Conservation (phyloP, 2,888 invertebrate species). For the Micropterix aruncella region DNA sequence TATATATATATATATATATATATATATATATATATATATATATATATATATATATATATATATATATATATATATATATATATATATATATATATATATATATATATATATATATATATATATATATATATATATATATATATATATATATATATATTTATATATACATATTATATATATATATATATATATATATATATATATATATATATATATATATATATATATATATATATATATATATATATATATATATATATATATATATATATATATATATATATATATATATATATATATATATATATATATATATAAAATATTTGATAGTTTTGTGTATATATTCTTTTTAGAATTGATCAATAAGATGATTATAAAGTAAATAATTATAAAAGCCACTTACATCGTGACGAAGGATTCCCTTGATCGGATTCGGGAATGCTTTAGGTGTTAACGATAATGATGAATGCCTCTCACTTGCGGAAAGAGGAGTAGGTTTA, state of each 20-base stretch:
- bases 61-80: background rate
- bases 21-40: background rate
- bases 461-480: too few relatives aligned
- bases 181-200: background rate
- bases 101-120: background rate
- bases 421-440: too few relatives aligned
- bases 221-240: background rate
- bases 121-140: background rate
- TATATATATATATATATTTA: conserved; percentile 2
- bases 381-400: too few relatives aligned
- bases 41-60: background rate
- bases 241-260: conserved; percentile 1
- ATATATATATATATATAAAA: background rate
- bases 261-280: conserved; percentile 3
- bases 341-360: too few relatives aligned
- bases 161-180: background rate
- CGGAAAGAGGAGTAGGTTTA: too few relatives aligned
- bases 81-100: background rate
- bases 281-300: background rate
- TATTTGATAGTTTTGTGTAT: too few relatives aligned
- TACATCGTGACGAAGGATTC: too few relatives aligned
- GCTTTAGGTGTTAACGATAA: too few relatives aligned
- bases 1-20: background rate
- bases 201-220: background rate
- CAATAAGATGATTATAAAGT: too few relatives aligned